These are phyloP conservation scores for Platycheirus albimanus DNA, from an alignment of 2,888 invertebrate species.

Conservation along the genomic window DNA sequence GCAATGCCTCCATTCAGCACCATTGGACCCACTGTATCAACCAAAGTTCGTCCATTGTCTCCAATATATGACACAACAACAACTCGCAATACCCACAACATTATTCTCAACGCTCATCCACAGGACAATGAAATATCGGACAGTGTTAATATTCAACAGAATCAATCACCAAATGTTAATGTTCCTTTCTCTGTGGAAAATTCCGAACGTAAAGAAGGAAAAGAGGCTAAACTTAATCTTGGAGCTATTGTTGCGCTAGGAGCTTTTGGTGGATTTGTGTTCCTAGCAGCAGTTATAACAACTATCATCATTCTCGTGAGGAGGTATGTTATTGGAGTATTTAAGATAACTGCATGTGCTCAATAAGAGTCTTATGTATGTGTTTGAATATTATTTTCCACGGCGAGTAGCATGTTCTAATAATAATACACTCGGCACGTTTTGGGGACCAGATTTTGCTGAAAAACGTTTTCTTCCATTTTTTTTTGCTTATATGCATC, in stretches of 20 bases:
- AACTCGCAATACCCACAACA: conserved; percentile 82
- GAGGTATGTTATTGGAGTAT: conserved; percentile 85
- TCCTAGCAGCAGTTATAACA: conserved; percentile 93
- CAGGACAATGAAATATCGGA: conserved; percentile 90
- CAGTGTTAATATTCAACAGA: conserved; percentile 84
- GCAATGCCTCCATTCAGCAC: conserved; percentile 45
- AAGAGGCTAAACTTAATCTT: conserved; percentile 88
- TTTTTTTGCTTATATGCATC: background rate
- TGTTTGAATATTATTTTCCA: background rate
- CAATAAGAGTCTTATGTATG: background rate
- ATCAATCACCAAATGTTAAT: conserved; percentile 87
- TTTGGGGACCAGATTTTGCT: background rate
- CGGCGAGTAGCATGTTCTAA: conserved; percentile 35
- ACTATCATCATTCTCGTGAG: conserved; percentile 93
- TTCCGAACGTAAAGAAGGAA: conserved; percentile 84
- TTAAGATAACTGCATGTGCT: too few species aligned
- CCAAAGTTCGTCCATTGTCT: conserved; percentile 75
- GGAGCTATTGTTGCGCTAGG: conserved; percentile 95
- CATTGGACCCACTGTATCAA: conserved; percentile 76
- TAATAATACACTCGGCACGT: conserved; percentile 8
- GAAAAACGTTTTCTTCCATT: background rate
- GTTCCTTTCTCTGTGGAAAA: conserved; percentile 86
- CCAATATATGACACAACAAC: conserved; percentile 76
- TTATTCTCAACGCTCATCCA: conserved; percentile 87
- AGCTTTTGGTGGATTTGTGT: conserved; percentile 95